Evolutionary conservation across 1,140 invertebrate genomes (phyloP), one percentile per base, ranked within the genome.

Genomic region (Metaphire vulgaris): DNA sequence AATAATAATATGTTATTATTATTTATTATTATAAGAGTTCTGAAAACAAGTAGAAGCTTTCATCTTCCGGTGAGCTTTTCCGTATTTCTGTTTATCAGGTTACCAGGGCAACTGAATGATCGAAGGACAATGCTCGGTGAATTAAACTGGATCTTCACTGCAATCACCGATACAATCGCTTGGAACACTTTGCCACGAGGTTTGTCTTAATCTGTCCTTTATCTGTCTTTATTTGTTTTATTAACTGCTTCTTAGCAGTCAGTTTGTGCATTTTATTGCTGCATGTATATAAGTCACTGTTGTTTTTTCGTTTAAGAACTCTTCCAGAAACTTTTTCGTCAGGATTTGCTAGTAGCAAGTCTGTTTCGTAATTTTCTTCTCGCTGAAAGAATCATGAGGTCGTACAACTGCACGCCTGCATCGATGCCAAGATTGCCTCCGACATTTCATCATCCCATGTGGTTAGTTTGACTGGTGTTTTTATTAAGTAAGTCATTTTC

Each of bases 141-240:
- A 88, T 88, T 99, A 66, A 99, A 99, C 88, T 99, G 97, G 97
- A 98, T 99, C 83, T 99, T 99, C 87, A 99, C 97, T 41, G 97
- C 97, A 6, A 98, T 99, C 74, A 99, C 97, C 1, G 97, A 99
- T 85, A 99, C 97, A n/a, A 99, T 99, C 83, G 97, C 97, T 0
- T 99, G 97, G 97, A 98, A 98, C 84, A 93, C 92, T 66, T 88
- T 99, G 77, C 93, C 95, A 21, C 89, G 90, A 88, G 91, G 91
- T 91, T 83, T 79, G 77, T 66, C 26, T 69, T 69, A 67, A 33
- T 68, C 21, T 56, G 64, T 29, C 31, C 69, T 16, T 80, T 29
- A 30, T 70, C 56, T 41, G 34, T 66, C 26, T 21, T 41, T 30
- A 64, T 65, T 31, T 79, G 16, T 68, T 29, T 29, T 15, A 68